Percentiles rank a stretch among this genome's conserved stretches.
Evolutionary conservation across 1,140 invertebrate species (phyloP).

Genomic region (Oryzaephilus surinamensis): DNA sequence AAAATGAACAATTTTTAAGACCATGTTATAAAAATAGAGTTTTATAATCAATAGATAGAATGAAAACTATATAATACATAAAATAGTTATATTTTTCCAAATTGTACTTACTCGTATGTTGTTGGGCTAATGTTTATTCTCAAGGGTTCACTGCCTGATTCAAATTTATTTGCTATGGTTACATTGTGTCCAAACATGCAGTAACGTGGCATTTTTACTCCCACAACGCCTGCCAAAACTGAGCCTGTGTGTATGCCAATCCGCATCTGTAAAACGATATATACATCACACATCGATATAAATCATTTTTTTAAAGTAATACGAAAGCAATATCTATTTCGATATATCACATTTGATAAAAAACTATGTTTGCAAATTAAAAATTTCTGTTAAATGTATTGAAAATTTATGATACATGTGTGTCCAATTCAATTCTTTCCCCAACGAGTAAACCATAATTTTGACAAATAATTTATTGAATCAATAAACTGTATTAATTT

Average conservation of each 20-base stretch:
- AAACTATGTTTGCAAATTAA: neutral
- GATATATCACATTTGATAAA: too few species aligned
- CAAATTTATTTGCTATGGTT: slow-evolving; percentile 89
- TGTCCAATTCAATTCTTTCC: too few species aligned
- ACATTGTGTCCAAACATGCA: slow-evolving; percentile 89
- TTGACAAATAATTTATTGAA: too few species aligned
- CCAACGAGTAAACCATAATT: too few species aligned
- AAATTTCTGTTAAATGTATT: too few species aligned
- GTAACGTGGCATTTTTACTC: slow-evolving; percentile 82
- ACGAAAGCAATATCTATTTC: too few species aligned
- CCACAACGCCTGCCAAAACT: slow-evolving; percentile 81
- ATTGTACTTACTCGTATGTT: slow-evolving; percentile 71
- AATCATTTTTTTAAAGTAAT: too few species aligned
- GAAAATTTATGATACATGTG: too few species aligned
- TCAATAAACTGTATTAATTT: too few species aligned
- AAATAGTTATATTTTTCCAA: too few species aligned
- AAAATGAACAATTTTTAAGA: neutral
- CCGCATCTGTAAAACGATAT: slow-evolving; percentile 70
- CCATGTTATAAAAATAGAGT: neutral
- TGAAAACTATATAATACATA: too few species aligned
- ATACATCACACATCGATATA: too few species aligned
- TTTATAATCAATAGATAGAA: neutral
- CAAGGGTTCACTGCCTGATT: slow-evolving; percentile 82
- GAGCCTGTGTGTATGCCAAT: slow-evolving; percentile 87
- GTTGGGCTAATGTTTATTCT: slow-evolving; percentile 88